Conservation (phyloP, 2,113 vertebrate genomes). For the Ictalurus punctatus region DNA sequence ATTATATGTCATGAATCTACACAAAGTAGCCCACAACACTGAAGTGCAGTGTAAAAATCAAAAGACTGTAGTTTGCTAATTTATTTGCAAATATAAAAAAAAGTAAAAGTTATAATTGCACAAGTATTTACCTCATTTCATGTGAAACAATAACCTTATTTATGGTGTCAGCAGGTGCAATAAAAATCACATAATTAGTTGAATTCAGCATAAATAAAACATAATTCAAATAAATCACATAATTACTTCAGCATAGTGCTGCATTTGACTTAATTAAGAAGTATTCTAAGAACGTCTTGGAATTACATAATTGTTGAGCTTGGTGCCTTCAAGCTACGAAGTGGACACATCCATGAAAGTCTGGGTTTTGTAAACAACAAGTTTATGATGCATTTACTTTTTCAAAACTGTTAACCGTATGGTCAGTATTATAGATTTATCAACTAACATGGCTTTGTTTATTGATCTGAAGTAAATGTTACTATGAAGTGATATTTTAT, state of each 20-base stretch:
- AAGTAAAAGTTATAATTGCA: neutral
- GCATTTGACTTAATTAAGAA: neutral
- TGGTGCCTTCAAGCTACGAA: neutral
- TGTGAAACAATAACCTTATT: neutral
- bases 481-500: neutral
- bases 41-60: neutral
- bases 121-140: no score
- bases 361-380: neutral
- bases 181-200: neutral
- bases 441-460: neutral
- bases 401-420: neutral
- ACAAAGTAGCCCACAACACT: neutral
- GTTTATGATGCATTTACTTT: neutral
- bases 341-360: no score
- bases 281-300: neutral
- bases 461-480: neutral
- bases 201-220: neutral
- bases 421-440: neutral
- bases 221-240: no score
- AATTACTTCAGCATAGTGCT: neutral
- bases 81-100: neutral
- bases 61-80: no score
- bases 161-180: neutral
- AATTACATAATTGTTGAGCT: neutral
- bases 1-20: neutral